A percentile compares a stretch with the other conserved stretches of the same genome.
Conservation (phyloP, 2,888 invertebrate genomes). For the Hypena proboscidalis region DNA sequence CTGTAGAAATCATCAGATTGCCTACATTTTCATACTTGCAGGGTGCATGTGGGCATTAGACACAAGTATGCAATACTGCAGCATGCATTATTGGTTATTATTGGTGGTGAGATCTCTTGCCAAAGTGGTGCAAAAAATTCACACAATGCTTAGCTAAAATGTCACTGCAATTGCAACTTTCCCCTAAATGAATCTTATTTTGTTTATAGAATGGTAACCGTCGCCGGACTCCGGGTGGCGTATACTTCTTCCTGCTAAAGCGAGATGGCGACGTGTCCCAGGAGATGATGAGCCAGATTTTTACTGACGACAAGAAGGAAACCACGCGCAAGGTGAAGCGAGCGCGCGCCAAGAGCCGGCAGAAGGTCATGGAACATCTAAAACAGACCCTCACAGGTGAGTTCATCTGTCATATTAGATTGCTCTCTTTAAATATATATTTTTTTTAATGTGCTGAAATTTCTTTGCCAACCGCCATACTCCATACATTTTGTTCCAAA, state of each 20-base stretch:
- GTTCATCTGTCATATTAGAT: not conserved
- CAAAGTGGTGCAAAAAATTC: too few relatives aligned
- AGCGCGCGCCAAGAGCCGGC: slow-evolving; percentile 82
- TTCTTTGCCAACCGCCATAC: too few relatives aligned
- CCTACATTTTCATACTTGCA: too few relatives aligned
- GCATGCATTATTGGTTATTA: too few relatives aligned
- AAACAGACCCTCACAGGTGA: slow-evolving; percentile 86
- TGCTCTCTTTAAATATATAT: not conserved
- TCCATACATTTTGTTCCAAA: too few relatives aligned
- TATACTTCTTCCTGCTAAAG: slow-evolving; percentile 93
- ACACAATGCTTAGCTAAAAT: too few relatives aligned
- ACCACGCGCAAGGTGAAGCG: slow-evolving; percentile 83
- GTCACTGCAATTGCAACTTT: too few relatives aligned
- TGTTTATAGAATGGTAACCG: slow-evolving; percentile 88
- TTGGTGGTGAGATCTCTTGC: too few relatives aligned
- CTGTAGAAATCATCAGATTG: too few relatives aligned
- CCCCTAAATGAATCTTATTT: too few relatives aligned
- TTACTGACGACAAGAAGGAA: slow-evolving; percentile 87
- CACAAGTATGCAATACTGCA: too few relatives aligned
- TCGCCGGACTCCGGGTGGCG: slow-evolving; percentile 94
- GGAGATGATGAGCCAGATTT: slow-evolving; percentile 88
- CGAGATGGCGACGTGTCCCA: slow-evolving; percentile 88
- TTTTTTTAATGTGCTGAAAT: not conserved
- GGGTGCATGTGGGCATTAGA: too few relatives aligned
- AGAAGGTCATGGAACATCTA: slow-evolving; percentile 88